Conservation (phyloP, 2,113 vertebrate genomes). For the Caretta caretta region DNA sequence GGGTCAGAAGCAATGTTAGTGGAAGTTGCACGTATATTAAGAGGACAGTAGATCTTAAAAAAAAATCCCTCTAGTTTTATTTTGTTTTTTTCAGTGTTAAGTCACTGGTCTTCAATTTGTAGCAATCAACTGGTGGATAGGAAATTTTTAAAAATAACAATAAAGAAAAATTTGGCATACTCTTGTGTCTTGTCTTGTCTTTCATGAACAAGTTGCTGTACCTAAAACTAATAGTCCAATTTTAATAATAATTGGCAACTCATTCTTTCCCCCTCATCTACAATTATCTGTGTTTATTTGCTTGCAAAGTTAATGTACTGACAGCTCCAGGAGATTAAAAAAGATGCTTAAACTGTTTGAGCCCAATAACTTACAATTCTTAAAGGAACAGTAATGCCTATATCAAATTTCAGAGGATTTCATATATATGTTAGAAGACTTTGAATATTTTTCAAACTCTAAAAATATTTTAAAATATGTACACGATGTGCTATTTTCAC, state of each 20-base stretch:
- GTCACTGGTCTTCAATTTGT: background rate
- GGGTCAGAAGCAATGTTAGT: background rate
- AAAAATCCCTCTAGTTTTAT: background rate
- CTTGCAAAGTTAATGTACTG: slow-evolving; percentile 39
- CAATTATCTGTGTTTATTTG: slow-evolving; percentile 63
- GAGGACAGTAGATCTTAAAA: background rate
- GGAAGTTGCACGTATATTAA: background rate
- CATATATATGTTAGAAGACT: slow-evolving; percentile 9
- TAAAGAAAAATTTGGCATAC: background rate
- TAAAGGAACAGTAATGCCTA: slow-evolving; percentile 40
- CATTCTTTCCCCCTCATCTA: slow-evolving; percentile 52
- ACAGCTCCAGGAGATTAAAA: slow-evolving; percentile 55
- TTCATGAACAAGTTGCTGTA: background rate
- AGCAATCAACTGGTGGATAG: background rate
- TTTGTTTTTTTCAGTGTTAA: background rate
- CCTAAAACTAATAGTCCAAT: slow-evolving; percentile 55
- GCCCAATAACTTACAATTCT: slow-evolving; percentile 32
- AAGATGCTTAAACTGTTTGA: slow-evolving; percentile 40
- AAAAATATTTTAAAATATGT: slow-evolving; percentile 41
- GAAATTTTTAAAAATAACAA: background rate
- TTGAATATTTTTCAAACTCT: slow-evolving; percentile 30
- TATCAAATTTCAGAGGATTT: slow-evolving; percentile 44
- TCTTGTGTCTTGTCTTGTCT: slow-evolving; percentile 9
- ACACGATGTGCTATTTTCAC: slow-evolving; percentile 15
- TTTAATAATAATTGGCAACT: slow-evolving; percentile 63